These are phyloP conservation scores for Scalopus aquaticus DNA, from an alignment of 2,113 vertebrate genomes.

Conservation along the genomic window DNA sequence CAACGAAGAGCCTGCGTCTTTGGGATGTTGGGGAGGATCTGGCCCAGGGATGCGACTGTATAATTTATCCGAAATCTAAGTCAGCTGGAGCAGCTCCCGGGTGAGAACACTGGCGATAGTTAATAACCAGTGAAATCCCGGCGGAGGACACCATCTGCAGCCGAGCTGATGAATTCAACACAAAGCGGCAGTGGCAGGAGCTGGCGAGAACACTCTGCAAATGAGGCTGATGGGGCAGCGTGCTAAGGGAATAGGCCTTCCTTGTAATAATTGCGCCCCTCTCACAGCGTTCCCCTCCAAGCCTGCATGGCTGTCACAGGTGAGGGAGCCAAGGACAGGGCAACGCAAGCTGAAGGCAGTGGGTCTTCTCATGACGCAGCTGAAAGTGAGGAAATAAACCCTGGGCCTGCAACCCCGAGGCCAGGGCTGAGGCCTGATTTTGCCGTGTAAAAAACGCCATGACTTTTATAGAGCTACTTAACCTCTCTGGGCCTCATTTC, in stretches of 20 bases:
- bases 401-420: background rate
- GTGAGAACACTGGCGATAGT: constrained; percentile 67
- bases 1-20: background rate
- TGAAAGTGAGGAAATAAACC: background rate
- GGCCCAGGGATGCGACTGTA: background rate
- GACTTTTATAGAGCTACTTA: background rate
- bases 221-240: constrained; percentile 59
- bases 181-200: constrained; percentile 40
- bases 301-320: background rate
- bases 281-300: constrained; percentile 40
- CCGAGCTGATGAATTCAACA: constrained; percentile 74
- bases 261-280: constrained; percentile 58
- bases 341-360: fast-evolving
- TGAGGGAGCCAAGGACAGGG: background rate
- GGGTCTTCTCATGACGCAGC: background rate
- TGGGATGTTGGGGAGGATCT: background rate
- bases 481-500: background rate
- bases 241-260: constrained; percentile 67
- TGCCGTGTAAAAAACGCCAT: background rate
- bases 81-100: background rate
- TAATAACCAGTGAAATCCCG: constrained; percentile 57
- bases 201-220: constrained; percentile 72
- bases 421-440: background rate
- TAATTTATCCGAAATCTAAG: background rate
- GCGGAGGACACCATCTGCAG: constrained; percentile 82